Evolutionary conservation across 1,140 invertebrate genomes (phyloP).

Genomic region (Aphelinus atriplicis): DNA sequence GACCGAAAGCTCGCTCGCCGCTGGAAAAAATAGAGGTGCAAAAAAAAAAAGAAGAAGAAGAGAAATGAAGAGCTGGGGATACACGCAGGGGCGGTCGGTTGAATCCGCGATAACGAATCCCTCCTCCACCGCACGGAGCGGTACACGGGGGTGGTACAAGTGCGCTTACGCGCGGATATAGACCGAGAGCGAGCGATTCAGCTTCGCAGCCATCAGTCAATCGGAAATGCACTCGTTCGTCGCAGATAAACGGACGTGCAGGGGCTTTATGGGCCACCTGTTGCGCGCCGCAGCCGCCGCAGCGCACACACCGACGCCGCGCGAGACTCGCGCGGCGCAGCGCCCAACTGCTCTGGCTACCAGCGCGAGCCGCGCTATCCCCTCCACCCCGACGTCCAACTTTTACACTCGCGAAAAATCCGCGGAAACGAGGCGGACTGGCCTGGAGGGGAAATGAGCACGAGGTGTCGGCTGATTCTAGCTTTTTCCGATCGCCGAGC

Average conservation of each 20-base stretch:
- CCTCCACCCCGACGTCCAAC: slow-evolving; percentile 41
- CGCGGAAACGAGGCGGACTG: slow-evolving; percentile 40
- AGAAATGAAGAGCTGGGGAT: too few relatives aligned
- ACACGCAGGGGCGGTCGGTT: not conserved
- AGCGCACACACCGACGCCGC: too few relatives aligned
- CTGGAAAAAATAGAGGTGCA: too few relatives aligned
- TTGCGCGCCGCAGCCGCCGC: slow-evolving; percentile 45
- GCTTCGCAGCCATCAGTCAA: slow-evolving; percentile 55
- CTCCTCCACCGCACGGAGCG: not conserved
- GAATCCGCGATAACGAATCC: slow-evolving; percentile 26
- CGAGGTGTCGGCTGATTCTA: too few relatives aligned
- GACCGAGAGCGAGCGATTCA: slow-evolving; percentile 39
- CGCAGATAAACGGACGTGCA: slow-evolving; percentile 55
- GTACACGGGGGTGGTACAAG: not conserved
- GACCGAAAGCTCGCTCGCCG: too few relatives aligned
- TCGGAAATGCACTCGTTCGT: slow-evolving; percentile 55
- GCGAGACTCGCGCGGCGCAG: too few relatives aligned
- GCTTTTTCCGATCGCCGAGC: too few relatives aligned
- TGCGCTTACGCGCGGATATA: not conserved
- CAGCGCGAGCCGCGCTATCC: not conserved
- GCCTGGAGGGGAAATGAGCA: not conserved
- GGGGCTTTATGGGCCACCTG: slow-evolving; percentile 54
- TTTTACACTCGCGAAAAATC: slow-evolving; percentile 50
- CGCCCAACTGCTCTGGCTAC: too few relatives aligned
- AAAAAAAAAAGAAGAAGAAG: too few relatives aligned